Evolutionary conservation across 2,113 vertebrate genomes (phyloP).

Genomic region (Pluvialis apricaria): DNA sequence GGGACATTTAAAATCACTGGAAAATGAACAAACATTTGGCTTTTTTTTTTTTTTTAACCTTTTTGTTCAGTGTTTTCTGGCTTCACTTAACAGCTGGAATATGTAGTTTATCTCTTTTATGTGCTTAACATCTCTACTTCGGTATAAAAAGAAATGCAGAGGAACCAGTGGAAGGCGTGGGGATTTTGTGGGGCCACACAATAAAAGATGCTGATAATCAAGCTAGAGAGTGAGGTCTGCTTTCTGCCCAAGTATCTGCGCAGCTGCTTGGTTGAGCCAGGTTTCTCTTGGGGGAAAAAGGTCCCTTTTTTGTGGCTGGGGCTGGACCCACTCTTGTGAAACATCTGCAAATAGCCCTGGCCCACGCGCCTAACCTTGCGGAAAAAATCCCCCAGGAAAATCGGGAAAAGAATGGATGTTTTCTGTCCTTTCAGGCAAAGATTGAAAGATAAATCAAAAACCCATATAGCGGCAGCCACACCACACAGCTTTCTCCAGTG

Average conservation of each 20-base stretch:
- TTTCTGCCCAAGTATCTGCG: neutral
- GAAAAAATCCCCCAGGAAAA: neutral
- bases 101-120: neutral
- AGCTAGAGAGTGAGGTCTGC: neutral
- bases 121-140: neutral
- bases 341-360: neutral
- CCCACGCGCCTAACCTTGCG: rapidly evolving
- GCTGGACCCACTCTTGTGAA: neutral
- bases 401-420: neutral
- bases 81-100: neutral
- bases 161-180: rapidly evolving
- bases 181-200: rapidly evolving
- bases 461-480: neutral
- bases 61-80: neutral
- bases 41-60: neutral
- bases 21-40: neutral
- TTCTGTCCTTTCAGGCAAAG: neutral
- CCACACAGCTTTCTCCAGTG: neutral
- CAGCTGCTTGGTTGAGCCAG: neutral
- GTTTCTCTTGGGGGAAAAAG: neutral
- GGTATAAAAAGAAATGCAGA: neutral
- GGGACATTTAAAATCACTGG: neutral
- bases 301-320: neutral
- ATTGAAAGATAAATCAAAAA: neutral
- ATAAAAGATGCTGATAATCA: neutral